These are phyloP conservation scores for Oreohelix idahoensis DNA, from an alignment of 1,140 invertebrate species.

Conservation along the genomic window DNA sequence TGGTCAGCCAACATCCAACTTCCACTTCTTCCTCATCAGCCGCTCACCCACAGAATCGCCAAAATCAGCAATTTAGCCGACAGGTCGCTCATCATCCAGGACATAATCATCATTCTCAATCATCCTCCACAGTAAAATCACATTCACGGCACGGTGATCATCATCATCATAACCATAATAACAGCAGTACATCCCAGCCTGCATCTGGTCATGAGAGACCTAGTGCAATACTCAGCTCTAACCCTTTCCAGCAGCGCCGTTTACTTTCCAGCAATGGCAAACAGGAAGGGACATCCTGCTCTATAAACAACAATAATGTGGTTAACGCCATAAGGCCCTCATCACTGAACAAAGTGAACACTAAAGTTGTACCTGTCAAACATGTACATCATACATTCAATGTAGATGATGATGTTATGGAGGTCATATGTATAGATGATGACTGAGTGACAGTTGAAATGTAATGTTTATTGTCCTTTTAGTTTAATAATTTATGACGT, in stretches of 20 bases:
- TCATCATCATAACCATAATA: neutral
- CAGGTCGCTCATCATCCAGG: neutral
- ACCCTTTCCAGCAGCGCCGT: neutral
- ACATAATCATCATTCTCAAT: neutral
- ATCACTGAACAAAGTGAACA: neutral
- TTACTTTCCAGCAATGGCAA: neutral
- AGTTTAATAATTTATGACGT: too few relatives aligned
- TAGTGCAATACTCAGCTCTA: neutral
- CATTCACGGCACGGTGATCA: neutral
- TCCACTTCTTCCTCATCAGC: neutral
- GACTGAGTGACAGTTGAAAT: neutral
- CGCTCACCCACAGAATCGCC: neutral
- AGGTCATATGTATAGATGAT: constrained; percentile 38
- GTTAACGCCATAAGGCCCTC: neutral
- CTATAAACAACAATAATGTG: neutral
- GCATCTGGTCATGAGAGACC: neutral
- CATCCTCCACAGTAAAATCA: neutral
- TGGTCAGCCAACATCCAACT: neutral
- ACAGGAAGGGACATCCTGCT: neutral
- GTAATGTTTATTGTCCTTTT: too few relatives aligned
- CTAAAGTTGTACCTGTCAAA: neutral
- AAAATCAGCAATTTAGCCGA: neutral
- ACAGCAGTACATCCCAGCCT: neutral
- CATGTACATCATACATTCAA: neutral
- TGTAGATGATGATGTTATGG: constrained; percentile 27